Conservation (phyloP, 1,140 invertebrate genomes). For the Rhysida immarginata region DNA sequence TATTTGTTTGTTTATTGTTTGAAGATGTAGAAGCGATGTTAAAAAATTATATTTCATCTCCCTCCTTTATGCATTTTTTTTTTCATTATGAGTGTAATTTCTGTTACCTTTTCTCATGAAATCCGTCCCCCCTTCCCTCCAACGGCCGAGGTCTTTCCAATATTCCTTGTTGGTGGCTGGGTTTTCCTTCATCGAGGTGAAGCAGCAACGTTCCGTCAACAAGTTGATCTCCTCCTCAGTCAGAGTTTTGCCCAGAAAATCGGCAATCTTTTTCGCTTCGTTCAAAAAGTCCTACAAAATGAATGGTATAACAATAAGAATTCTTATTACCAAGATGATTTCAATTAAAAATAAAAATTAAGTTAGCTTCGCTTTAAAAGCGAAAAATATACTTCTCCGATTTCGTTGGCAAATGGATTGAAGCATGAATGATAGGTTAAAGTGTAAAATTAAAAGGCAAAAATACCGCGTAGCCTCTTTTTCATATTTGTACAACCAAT, state of each 20-base stretch:
- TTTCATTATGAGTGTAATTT: neutral
- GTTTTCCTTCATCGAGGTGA: neutral
- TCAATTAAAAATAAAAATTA: too few species aligned
- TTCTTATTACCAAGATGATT: too few species aligned
- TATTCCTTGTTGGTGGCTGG: conserved; percentile 5
- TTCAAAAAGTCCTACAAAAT: conserved; percentile 5
- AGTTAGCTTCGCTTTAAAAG: too few species aligned
- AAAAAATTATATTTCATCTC: neutral
- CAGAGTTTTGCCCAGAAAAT: conserved; percentile 9
- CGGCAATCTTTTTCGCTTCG: conserved; percentile 8
- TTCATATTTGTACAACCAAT: too few species aligned
- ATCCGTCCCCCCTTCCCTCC: neutral
- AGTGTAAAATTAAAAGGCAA: too few species aligned
- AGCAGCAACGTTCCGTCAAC: conserved; percentile 2
- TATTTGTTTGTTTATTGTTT: neutral
- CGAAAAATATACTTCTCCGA: too few species aligned
- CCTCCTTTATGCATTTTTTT: neutral
- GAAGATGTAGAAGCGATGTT: neutral
- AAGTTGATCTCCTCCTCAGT: conserved; percentile 3
- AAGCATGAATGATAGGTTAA: too few species aligned
- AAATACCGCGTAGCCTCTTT: too few species aligned
- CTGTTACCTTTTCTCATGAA: conserved; percentile 6
- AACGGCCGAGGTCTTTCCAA: conserved; percentile 3
- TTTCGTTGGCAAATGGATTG: neutral
- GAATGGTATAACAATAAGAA: neutral